Conservation (phyloP, 2,113 vertebrate genomes). For the Lathamus discolor region DNA sequence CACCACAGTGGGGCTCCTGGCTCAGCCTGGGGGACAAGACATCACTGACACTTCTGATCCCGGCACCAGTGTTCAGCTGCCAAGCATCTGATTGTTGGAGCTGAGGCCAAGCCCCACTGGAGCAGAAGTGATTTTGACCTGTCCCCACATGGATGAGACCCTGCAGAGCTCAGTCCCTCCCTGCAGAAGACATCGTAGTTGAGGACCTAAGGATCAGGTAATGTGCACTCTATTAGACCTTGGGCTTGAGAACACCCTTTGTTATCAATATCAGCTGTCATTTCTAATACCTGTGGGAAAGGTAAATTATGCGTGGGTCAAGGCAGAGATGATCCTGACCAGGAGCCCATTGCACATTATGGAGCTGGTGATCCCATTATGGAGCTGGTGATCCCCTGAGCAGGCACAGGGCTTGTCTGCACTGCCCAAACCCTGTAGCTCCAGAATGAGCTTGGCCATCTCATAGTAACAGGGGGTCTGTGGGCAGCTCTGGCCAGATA, state of each 20-base stretch:
- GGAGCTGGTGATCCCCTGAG: not conserved
- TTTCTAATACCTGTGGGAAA: not conserved
- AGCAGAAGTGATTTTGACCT: not conserved
- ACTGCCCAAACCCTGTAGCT: too few relatives aligned
- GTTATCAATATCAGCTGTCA: not conserved
- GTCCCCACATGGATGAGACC: rapidly evolving
- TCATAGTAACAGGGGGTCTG: not conserved
- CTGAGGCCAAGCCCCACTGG: rapidly evolving
- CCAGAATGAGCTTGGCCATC: too few relatives aligned
- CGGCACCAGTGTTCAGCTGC: rapidly evolving
- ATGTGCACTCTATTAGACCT: rapidly evolving
- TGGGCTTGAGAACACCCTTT: not conserved
- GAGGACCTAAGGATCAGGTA: not conserved
- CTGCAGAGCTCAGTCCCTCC: not conserved
- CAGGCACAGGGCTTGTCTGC: rapidly evolving
- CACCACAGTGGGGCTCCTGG: not conserved
- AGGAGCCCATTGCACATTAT: too few relatives aligned
- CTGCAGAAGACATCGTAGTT: not conserved
- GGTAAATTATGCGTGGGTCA: not conserved
- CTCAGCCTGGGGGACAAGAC: rapidly evolving
- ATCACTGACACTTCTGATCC: too few relatives aligned
- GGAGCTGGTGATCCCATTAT: too few relatives aligned
- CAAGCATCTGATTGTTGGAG: rapidly evolving
- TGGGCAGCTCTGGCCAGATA: not conserved
- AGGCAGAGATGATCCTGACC: too few relatives aligned